Base-by-base conservation (phyloP, 2,113 vertebrate species). In the Percina caprodes region DNA sequence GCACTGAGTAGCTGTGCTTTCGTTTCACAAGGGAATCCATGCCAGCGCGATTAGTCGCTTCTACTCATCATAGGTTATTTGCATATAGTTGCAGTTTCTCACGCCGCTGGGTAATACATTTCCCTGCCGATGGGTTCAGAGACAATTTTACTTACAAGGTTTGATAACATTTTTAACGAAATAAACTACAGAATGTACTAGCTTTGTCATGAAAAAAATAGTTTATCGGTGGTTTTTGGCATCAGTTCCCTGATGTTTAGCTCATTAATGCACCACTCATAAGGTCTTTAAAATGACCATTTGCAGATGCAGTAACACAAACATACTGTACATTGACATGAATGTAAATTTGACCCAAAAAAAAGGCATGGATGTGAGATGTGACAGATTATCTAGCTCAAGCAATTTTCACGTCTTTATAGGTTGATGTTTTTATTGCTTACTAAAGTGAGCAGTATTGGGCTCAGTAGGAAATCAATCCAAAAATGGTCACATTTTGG, bases 381-480 rank as follows among this genome's bases (percentile, higher is more conserved):
- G 33, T 65, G 18, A 63, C 42, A 26, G 46, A 24, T 35, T 42
- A 62, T 35, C 49, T 42, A 16, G 23, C 26, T 35, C 58, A 35
- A n/a, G 24, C 56, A 23, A 13, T 52, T 39, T 51, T 21, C 52
- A 26, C 69, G 2, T 60, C 70, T 54, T 10, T 5, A 9, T 33
- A 54, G 15, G 21, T 26, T 45, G 72, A 26, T 42, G 24, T 45
- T 65, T 63, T 54, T 45, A 30, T 46, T 0, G 21, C n/a, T 54
- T n/a, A 15, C 2, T 26, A 48, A 26, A 54, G 16, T 63, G 14
- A 23, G 6, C 55, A 30, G 39, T 48, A 33, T 21, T 49, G 24
- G 19, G n/a, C 51, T 66, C 23, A 66, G 35, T 30, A 24, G 35
- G n/a, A 75, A 74, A 75, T 65, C 3, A 65, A 30, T 65, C 73